Conservation (phyloP, 2,113 vertebrate species). For the Nerophis ophidion region DNA sequence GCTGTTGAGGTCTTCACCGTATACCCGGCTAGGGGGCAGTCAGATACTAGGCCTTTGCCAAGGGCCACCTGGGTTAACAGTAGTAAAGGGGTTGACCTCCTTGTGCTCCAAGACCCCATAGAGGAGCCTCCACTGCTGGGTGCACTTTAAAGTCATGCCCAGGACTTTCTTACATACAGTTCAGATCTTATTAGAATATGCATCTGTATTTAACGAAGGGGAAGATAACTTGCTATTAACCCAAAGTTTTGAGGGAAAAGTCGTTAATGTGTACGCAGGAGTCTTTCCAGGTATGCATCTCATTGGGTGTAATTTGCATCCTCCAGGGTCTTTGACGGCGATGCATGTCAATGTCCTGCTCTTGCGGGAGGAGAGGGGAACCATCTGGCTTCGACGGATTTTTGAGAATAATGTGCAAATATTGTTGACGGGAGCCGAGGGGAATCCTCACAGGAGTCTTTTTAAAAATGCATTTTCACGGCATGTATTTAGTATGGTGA, state of each 20-base stretch:
- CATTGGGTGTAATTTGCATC: conserved; percentile 37
- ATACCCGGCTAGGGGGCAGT: no score
- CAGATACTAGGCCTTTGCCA: no score
- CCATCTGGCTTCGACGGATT: conserved; percentile 46
- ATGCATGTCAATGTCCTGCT: conserved; percentile 49
- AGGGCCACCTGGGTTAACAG: no score
- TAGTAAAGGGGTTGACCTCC: no score
- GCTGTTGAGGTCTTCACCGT: no score
- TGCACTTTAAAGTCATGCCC: no score
- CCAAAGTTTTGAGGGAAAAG: conserved; percentile 23
- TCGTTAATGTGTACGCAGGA: not conserved
- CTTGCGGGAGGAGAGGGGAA: conserved; percentile 37
- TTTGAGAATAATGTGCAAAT: conserved; percentile 50
- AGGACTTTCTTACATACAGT: no score
- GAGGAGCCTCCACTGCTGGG: no score
- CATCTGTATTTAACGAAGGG: no score
- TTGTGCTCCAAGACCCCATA: no score
- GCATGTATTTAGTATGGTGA: conserved; percentile 13
- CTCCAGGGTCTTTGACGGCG: conserved; percentile 40
- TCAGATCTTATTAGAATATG: no score
- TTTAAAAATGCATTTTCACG: conserved; percentile 30
- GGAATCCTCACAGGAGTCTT: conserved; percentile 26
- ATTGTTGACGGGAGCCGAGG: conserved; percentile 33
- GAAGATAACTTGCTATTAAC: no score
- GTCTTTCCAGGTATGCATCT: conserved; percentile 21